Evolutionary conservation across 2,113 vertebrate genomes (phyloP).

Genomic region (Dicrurus megarhynchus): DNA sequence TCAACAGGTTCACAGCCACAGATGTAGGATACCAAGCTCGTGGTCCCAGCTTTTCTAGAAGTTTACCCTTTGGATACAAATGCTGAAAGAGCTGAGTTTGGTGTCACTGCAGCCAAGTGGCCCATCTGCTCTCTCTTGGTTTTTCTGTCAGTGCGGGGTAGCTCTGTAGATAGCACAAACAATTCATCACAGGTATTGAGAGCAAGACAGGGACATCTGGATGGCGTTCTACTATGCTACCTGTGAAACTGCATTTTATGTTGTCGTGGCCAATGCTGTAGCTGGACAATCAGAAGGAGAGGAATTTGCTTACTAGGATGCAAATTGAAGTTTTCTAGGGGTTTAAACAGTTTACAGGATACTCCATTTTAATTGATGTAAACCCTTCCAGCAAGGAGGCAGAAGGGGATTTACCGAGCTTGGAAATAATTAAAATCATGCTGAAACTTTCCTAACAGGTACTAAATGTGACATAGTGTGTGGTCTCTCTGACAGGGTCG

Average conservation of each 20-base stretch:
- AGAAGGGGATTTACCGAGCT: conserved; percentile 9
- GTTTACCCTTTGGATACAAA: background rate
- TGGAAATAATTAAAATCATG: conserved; percentile 23
- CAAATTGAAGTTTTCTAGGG: background rate
- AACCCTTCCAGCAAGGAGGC: conserved; percentile 15
- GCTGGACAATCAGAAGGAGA: background rate
- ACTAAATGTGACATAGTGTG: conserved; percentile 29
- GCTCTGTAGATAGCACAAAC: background rate
- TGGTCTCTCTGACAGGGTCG: conserved; percentile 12
- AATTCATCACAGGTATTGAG: background rate
- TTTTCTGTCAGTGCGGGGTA: background rate
- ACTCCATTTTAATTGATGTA: background rate
- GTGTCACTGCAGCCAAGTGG: background rate
- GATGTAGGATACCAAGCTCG: background rate
- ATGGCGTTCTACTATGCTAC: background rate
- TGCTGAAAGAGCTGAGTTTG: background rate
- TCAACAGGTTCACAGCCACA: background rate
- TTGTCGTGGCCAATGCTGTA: background rate
- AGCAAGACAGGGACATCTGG: background rate
- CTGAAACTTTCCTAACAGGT: conserved; percentile 24
- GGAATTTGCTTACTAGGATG: background rate
- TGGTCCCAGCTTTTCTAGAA: background rate
- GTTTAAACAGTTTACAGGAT: background rate
- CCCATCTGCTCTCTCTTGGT: fast-evolving
- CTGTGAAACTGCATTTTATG: background rate